Evolutionary conservation across 1,140 invertebrate genomes (phyloP), one percentile per base, ranked within the genome.

Genomic region (Drosophila oshimai): DNA sequence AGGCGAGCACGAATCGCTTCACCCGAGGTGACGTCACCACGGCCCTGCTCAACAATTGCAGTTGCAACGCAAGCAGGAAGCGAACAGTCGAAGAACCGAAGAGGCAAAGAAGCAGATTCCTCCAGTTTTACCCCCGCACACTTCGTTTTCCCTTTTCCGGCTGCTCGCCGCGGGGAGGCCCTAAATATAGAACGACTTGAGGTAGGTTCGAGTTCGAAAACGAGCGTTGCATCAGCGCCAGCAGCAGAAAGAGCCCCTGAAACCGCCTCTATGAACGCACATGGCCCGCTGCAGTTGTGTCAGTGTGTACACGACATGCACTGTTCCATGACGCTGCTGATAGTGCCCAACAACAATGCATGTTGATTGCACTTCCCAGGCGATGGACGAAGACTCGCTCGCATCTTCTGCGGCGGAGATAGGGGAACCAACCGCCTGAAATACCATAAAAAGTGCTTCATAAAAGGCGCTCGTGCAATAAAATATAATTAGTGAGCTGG

Each of bases 181-280:
- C 80, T 84, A 86, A 86, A 84, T 80, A 84, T 84, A 86, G 81
- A 84, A 84, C 72, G 70, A 39, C 80, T 86, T 86, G 80, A 86
- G 80, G 80, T 87, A 86, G 80, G 80, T 86, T 84, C 75, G 24
- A 18, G 29, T 29, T 36, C 10, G 7, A 60, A 9, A 33, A 33
- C 26, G 12, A 17, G 45, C 41, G 44, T 31, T 55, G 57, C 69
- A 74, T 28, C 42, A 31, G 26, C 26, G 26, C 26, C n/a, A 20
- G 34, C 44, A 34, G 22, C 24, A 7, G 15, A 24, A 50, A 34
- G 37, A 33, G 51, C 70, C 69, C 57, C 67, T 70, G 20, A 67
- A 79, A 58, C 57, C 53, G 74, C 74, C 71, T 71, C 67, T 67
- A 74, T 62, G 42, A n/a, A 36, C 49, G 62, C 73, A 81, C 36